Conservation (phyloP, 2,113 vertebrate species). For the Ameiurus melas region DNA sequence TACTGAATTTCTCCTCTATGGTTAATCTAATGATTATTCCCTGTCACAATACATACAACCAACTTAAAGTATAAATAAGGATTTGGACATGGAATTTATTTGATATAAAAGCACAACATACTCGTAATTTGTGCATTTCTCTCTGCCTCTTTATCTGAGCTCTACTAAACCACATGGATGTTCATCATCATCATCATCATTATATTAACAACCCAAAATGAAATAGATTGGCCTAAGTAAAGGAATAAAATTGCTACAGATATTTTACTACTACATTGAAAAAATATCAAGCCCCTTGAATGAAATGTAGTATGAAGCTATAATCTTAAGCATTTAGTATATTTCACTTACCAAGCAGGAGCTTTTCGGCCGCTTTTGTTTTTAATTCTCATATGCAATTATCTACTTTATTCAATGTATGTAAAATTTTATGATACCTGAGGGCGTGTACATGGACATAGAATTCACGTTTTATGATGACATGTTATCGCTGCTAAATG, state of each 20-base stretch:
- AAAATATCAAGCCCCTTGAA: background rate
- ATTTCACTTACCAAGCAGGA: too few relatives aligned
- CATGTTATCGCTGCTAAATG: background rate
- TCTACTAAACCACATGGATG: background rate
- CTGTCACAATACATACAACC: background rate
- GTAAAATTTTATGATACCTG: background rate
- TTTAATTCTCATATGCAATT: too few relatives aligned
- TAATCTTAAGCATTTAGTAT: too few relatives aligned
- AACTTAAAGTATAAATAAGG: background rate
- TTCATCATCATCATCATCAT: background rate
- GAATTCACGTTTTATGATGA: background rate
- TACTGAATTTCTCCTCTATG: background rate
- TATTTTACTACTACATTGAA: too few relatives aligned
- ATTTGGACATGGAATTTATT: background rate
- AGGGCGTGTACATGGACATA: background rate
- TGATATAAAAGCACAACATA: background rate
- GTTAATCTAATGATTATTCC: background rate
- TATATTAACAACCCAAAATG: background rate
- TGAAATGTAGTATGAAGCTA: background rate
- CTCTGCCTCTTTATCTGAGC: background rate
- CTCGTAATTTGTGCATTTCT: background rate
- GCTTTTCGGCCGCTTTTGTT: too few relatives aligned
- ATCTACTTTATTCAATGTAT: too few relatives aligned
- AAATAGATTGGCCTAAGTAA: background rate
- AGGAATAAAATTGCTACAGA: background rate